Conservation (phyloP, 1,140 invertebrate species). For the Nylanderia fulva region DNA sequence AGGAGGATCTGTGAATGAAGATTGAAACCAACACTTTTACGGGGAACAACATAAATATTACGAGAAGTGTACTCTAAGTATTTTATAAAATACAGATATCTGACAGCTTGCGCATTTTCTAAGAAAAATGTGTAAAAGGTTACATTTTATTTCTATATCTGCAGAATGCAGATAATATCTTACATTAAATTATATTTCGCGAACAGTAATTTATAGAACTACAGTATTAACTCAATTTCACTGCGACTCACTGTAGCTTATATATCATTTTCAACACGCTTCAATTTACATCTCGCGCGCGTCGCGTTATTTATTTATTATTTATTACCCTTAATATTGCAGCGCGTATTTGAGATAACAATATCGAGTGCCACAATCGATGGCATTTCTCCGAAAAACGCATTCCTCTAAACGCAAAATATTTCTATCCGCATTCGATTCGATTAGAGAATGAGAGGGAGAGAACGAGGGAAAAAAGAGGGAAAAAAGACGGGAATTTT, state of each 20-base stretch:
- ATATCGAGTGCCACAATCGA: slow-evolving; percentile 51
- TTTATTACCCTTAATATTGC: slow-evolving; percentile 1
- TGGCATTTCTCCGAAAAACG: slow-evolving; percentile 28
- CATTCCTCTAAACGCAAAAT: slow-evolving; percentile 45
- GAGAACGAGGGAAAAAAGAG: not conserved
- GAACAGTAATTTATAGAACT: not conserved
- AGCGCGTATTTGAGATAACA: not conserved
- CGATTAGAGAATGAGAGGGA: slow-evolving; percentile 2
- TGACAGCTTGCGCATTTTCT: too few relatives aligned
- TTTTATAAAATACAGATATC: too few relatives aligned
- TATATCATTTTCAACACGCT: not conserved
- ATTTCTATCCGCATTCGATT: slow-evolving; percentile 53
- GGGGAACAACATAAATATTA: too few relatives aligned
- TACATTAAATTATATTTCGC: too few relatives aligned
- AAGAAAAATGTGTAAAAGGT: too few relatives aligned
- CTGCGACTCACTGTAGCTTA: not conserved
- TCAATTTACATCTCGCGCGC: not conserved
- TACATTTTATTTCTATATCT: too few relatives aligned
- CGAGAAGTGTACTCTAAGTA: too few relatives aligned
- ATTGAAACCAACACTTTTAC: too few relatives aligned
- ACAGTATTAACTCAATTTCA: not conserved
- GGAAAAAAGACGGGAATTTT: slow-evolving; percentile 41
- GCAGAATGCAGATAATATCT: too few relatives aligned
- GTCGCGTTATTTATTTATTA: slow-evolving; percentile 27
- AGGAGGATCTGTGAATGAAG: too few relatives aligned